Evolutionary conservation across 2,797 vertebrate genomes (phyloP).

Genomic region (Micropoecilia bifurca): DNA sequence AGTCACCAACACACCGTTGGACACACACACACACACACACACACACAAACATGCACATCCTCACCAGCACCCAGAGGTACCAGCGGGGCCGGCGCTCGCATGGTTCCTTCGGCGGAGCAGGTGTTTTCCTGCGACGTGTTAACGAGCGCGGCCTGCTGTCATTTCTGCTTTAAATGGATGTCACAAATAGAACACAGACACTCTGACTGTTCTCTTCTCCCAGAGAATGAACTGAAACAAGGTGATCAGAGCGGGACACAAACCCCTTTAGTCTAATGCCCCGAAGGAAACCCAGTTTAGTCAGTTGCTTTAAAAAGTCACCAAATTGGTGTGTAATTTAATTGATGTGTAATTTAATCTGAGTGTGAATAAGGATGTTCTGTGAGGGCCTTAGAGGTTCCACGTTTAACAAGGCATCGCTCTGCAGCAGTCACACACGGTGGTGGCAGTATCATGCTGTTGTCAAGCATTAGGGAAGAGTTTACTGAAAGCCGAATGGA

Average conservation of each 20-base stretch:
- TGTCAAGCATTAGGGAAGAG: not conserved
- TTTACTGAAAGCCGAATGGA: not conserved
- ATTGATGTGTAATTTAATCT: not conserved
- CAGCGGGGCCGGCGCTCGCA: constrained; percentile 83
- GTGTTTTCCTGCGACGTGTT: constrained; percentile 88
- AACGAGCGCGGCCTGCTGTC: constrained; percentile 89
- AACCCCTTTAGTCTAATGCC: not conserved
- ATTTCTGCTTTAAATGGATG: constrained; percentile 88
- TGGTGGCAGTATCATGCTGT: not conserved
- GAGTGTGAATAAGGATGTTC: not conserved
- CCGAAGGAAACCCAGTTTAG: not conserved
- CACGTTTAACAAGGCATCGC: not conserved
- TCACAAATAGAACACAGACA: constrained; percentile 84
- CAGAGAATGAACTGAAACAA: constrained; percentile 65
- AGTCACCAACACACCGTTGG: constrained; percentile 37
- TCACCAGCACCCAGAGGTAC: constrained; percentile 86
- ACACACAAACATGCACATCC: constrained; percentile 70
- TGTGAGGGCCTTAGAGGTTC: not conserved
- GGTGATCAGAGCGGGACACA: constrained; percentile 69
- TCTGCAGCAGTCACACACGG: not conserved
- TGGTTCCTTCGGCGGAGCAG: constrained; percentile 87
- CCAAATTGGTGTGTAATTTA: not conserved
- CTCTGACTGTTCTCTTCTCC: constrained; percentile 70
- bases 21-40: constrained; percentile 57
- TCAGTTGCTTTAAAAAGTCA: not conserved